phyloP scores from a whole-genome alignment of 2,797 vertebrate species.

The Kryptopterus vitreolus region DNA sequence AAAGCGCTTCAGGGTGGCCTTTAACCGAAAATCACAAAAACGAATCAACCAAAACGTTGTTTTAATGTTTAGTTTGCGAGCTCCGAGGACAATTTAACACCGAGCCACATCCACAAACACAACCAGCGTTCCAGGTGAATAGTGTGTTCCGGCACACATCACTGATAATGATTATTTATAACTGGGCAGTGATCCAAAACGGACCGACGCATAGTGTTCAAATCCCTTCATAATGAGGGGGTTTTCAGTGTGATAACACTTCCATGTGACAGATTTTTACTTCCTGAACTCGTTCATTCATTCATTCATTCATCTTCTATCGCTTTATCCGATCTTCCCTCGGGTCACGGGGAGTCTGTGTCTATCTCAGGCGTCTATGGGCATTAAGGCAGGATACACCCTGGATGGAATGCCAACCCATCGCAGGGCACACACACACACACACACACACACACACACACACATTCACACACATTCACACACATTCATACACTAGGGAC shows the following conservation, averaged over 20 bases:
- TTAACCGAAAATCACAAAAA: neutral
- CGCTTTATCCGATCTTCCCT: neutral
- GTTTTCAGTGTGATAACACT: neutral
- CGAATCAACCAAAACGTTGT: neutral
- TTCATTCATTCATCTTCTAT: neutral
- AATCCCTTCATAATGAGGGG: neutral
- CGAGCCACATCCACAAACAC: neutral
- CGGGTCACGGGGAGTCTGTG: no score
- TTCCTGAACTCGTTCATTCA: neutral
- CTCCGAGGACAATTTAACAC: neutral
- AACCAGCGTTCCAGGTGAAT: neutral
- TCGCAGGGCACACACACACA: no score
- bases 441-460: no score
- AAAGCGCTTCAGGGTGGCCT: neutral
- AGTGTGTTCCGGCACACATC: neutral
- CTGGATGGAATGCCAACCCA: no score
- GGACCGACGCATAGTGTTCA: neutral
- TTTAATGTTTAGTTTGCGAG: neutral
- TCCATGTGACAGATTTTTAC: neutral
- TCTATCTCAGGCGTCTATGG: no score
- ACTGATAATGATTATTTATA: neutral
- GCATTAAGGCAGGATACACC: no score
- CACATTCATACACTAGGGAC: no score
- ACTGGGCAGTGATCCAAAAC: neutral
- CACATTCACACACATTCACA: no score